Base-by-base conservation (phyloP, 2,113 vertebrate species). In the Romanogobio albipinnatus region DNA sequence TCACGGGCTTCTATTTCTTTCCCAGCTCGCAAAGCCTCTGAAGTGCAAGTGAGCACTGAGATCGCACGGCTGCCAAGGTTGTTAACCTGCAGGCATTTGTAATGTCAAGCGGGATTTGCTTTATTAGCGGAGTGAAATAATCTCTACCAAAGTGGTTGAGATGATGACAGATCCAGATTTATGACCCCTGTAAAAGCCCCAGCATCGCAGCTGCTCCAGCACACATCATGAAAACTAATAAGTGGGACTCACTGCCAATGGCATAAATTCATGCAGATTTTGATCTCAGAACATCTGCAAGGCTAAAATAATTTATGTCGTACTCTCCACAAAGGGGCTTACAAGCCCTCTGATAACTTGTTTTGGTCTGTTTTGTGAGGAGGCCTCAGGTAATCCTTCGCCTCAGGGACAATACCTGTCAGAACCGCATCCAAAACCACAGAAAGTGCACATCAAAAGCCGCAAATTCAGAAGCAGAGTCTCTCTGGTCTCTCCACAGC, bases 201-300 rank as follows among this genome's bases (percentile, higher is more conserved):
- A 84, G 43, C n/a, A 86, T 83, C 36, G 39, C 43, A 36, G 85
- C 89, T 90, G 61, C 90, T 6, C 86, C 61, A 86, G 1, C 86
- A 70, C 89, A 89, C 89, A 33, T 88, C 90, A 89, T 87, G 90
- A 92, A 92, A 91, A 86, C 90, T 39, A 87, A 81, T 91, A 92
- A 89, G 86, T 74, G 85, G 85, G 87, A 82, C 68, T 39, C 9
- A 74, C 93, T 93, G 82, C 85, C 86, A 92, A 90, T 86, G 86
- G 89, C 84, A 85, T 92, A 89, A 89, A 94, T 92, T 94, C 94
- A 91, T 94, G 93, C 92, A 93, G 93, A 94, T 93, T 93, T 93
- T 92, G 92, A 91, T 91, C 74, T 64, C 77, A 39, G 84, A 91
- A 91, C 90, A 92, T 89, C 89, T 92, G 92, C 92, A 87, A 82